Evolutionary conservation across 2,888 invertebrate genomes (phyloP).

Genomic region (Nomada ferruginata): DNA sequence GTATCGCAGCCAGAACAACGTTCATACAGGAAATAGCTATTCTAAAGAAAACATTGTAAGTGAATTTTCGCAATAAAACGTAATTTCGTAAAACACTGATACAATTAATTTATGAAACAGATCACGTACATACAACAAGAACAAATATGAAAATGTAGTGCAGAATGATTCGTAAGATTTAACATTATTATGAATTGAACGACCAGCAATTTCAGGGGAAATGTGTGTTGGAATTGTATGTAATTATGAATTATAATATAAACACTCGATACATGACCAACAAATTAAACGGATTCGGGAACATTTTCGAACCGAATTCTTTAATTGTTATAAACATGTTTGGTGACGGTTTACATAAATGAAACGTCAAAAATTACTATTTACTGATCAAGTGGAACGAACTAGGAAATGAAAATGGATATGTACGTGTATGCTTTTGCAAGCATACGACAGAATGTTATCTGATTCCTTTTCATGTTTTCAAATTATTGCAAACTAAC

Average conservation of each 20-base stretch:
- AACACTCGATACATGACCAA: conserved; percentile 8
- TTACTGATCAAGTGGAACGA: not conserved
- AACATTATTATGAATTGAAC: conserved; percentile 21
- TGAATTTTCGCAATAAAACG: conserved; percentile 30
- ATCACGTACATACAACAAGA: conserved; percentile 63
- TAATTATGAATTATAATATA: conserved; percentile 31
- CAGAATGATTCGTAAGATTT: conserved; percentile 52
- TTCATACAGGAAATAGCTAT: conserved; percentile 20
- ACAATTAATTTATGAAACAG: conserved; percentile 56
- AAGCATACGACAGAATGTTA: too few relatives aligned
- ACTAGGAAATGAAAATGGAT: not conserved
- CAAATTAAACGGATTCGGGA: not conserved
- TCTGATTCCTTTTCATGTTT: too few relatives aligned
- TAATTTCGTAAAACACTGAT: conserved; percentile 23
- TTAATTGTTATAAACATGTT: not conserved
- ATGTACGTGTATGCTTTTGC: not conserved
- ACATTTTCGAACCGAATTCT: not conserved
- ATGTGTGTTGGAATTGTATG: conserved; percentile 17
- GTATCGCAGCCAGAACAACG: not conserved
- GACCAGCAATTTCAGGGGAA: not conserved
- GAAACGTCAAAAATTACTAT: conserved; percentile 6
- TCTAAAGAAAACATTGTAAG: conserved; percentile 35
- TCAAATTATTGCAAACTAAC: too few relatives aligned
- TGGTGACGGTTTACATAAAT: not conserved
- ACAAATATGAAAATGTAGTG: conserved; percentile 65